Percentiles rank a stretch among this genome's conserved stretches.
phyloP scores from a whole-genome alignment of 2,113 vertebrate genomes.

The Pycnonotus jocosus region DNA sequence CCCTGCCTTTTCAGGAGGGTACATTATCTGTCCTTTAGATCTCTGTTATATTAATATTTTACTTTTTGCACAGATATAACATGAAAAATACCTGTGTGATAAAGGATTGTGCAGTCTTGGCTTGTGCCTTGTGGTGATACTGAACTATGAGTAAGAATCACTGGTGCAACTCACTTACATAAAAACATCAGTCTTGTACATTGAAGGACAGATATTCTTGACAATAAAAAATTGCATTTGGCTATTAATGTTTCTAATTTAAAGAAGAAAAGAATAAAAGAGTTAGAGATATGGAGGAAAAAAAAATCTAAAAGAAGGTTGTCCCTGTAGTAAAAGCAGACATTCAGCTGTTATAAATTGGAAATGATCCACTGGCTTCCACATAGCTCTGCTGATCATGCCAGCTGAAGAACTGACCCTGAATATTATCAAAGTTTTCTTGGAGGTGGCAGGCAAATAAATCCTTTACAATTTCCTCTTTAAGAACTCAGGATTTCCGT shows the following conservation, averaged over 20 bases:
- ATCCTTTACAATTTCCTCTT: conserved; percentile 57
- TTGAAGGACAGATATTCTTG: background rate
- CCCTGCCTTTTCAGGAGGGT: background rate
- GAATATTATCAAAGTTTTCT: conserved; percentile 43
- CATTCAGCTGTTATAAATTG: background rate
- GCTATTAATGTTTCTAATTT: background rate
- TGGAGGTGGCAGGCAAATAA: conserved; percentile 45
- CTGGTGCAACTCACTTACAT: background rate
- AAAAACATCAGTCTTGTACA: background rate
- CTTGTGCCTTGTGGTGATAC: background rate
- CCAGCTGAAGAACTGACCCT: conserved; percentile 28
- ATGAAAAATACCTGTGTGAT: background rate
- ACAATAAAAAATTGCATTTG: background rate
- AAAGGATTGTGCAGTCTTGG: background rate
- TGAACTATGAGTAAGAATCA: background rate
- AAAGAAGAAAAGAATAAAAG: background rate
- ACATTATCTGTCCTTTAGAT: background rate
- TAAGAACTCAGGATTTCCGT: conserved; percentile 36
- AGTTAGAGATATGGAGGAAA: background rate
- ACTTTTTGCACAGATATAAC: background rate
- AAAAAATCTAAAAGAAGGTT: background rate
- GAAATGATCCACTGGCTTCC: background rate
- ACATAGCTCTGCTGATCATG: background rate
- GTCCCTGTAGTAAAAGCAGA: background rate
- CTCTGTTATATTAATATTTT: background rate